Conservation (phyloP, 2,888 invertebrate genomes). For the Polylopha cassiicola region DNA sequence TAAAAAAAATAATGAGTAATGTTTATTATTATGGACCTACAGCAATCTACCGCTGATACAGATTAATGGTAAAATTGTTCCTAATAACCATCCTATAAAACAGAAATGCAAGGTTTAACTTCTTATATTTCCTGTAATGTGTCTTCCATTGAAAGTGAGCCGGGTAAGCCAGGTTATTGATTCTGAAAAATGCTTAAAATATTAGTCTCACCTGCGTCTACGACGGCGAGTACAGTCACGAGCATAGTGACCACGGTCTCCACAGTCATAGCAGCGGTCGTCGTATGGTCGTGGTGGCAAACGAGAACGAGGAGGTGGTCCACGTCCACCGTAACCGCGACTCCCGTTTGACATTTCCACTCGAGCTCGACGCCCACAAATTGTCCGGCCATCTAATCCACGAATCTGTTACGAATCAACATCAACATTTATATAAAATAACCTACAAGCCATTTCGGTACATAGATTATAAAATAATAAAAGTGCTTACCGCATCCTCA, state of each 20-base stretch:
- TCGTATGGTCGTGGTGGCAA: conserved; percentile 90
- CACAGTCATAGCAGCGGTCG: conserved; percentile 96
- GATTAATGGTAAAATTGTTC: no score
- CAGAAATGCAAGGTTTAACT: no score
- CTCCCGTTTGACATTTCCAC: conserved; percentile 96
- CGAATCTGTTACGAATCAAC: conserved; percentile 48
- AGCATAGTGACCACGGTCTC: conserved; percentile 95
- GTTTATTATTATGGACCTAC: no score
- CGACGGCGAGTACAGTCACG: conserved; percentile 89
- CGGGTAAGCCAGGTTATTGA: no score
- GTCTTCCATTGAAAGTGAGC: no score
- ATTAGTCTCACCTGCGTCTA: conserved; percentile 67
- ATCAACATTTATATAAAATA: conserved; percentile 14
- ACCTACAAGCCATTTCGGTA: not conserved
- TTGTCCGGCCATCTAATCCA: conserved; percentile 85
- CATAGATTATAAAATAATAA: conserved; percentile 1
- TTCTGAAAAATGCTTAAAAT: conserved; percentile 9
- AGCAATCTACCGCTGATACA: no score
- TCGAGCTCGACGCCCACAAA: conserved; percentile 92
- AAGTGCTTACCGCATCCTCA: conserved; percentile 87
- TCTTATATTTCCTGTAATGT: no score
- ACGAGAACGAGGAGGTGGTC: conserved; percentile 77
- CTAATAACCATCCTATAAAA: no score
- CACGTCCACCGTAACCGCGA: conserved; percentile 74
- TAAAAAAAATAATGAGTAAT: no score